Percentiles rank a stretch among this genome's conserved stretches.
Conservation (phyloP, 2,888 invertebrate species). For the Apodemia mormo region DNA sequence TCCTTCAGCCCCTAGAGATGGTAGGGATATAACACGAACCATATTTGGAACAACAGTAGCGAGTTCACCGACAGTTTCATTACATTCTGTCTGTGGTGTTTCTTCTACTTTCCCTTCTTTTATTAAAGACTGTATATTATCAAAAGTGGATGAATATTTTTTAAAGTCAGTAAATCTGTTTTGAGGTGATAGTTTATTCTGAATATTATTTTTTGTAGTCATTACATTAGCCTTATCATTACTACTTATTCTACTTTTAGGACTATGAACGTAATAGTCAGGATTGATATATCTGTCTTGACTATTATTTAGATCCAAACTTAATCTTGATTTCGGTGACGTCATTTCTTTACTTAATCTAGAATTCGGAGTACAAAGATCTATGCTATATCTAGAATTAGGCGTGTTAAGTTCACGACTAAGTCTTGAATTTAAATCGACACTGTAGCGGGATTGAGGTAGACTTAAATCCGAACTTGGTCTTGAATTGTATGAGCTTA, state of each 20-base stretch:
- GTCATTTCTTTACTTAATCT: conserved; percentile 81
- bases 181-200: conserved; percentile 77
- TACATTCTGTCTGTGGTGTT: conserved; percentile 72
- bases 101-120: conserved; percentile 86
- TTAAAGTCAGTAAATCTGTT: conserved; percentile 83
- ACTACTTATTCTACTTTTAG: conserved; percentile 69
- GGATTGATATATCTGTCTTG: conserved; percentile 70
- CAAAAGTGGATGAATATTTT: conserved; percentile 88
- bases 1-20: conserved; percentile 82
- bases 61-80: conserved; percentile 84
- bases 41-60: conserved; percentile 83
- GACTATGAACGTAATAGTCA: conserved; percentile 74
- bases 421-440: conserved; percentile 78
- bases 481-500: conserved; percentile 83
- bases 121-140: conserved; percentile 88
- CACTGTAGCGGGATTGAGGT: conserved; percentile 81
- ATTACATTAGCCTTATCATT: conserved; percentile 54
- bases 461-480: conserved; percentile 84
- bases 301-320: conserved; percentile 82
- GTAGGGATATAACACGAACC: conserved; percentile 86
- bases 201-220: conserved; percentile 55
- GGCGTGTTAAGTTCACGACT: conserved; percentile 83
- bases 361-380: conserved; percentile 84
- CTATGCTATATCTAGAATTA: conserved; percentile 85
- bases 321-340: conserved; percentile 82